These are phyloP conservation scores for Arrhopalites spinosus DNA, from an alignment of 2,888 invertebrate species.

Conservation along the genomic window DNA sequence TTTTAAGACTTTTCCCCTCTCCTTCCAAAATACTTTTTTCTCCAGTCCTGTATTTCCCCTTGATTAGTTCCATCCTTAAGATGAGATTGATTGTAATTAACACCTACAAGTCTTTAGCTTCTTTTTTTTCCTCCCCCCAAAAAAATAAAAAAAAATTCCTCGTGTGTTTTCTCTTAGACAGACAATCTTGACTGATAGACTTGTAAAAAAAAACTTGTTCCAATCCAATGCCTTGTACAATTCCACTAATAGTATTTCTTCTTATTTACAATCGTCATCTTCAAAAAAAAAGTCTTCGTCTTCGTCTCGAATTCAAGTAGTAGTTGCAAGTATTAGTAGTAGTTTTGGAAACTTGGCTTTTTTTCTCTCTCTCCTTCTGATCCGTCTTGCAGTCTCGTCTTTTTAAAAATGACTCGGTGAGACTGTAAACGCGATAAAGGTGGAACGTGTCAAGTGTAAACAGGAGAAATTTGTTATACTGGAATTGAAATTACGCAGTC, in stretches of 20 bases:
- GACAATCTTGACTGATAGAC: too few species aligned
- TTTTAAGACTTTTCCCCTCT: neutral
- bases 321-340: too few species aligned
- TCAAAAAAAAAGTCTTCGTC: too few species aligned
- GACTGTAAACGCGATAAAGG: neutral
- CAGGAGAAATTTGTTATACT: neutral
- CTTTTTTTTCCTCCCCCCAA: neutral
- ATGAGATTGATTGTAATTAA: too few species aligned
- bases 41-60: neutral
- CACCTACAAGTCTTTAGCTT: neutral
- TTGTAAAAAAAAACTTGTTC: too few species aligned
- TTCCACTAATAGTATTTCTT: neutral
- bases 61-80: neutral
- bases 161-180: neutral
- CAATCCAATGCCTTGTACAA: too few species aligned
- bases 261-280: neutral
- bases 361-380: too few species aligned
- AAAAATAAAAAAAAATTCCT: neutral
- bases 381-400: neutral
- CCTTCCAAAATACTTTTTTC: neutral
- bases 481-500: conserved; percentile 1
- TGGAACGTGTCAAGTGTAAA: neutral
- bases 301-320: too few species aligned
- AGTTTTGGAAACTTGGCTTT: neutral
- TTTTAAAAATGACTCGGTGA: neutral